Conservation (phyloP, 2,888 invertebrate genomes). For the Suillia variegata region DNA sequence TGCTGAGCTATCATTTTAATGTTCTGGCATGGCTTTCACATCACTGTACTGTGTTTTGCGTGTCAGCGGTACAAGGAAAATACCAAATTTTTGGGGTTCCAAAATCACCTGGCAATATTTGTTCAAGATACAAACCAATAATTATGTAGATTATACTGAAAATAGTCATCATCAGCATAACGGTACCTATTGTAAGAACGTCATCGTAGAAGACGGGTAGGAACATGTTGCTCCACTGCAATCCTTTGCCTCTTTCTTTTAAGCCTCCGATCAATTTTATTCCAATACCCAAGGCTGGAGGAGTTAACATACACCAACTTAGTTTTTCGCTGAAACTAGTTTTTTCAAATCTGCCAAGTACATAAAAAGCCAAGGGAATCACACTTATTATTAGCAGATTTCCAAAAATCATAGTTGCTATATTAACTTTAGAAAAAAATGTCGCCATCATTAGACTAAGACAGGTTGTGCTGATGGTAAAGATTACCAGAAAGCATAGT, state of each 20-base stretch:
- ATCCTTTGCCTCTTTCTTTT: conserved; percentile 68
- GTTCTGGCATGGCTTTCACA: conserved; percentile 12
- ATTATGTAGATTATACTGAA: conserved; percentile 64
- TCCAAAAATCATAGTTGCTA: conserved; percentile 74
- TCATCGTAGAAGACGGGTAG: conserved; percentile 68
- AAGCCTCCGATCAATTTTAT: conserved; percentile 72
- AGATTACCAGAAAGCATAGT: conserved; percentile 72
- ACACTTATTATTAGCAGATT: conserved; percentile 74
- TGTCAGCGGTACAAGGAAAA: conserved; percentile 69
- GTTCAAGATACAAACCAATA: conserved; percentile 81
- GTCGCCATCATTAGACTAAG: conserved; percentile 78
- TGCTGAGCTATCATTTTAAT: neutral
- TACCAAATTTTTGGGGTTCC: conserved; percentile 81
- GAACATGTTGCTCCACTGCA: conserved; percentile 63
- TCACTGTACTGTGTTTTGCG: conserved; percentile 23
- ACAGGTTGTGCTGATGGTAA: conserved; percentile 70
- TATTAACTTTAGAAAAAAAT: conserved; percentile 77
- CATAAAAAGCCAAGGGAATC: conserved; percentile 72
- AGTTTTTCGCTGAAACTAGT: conserved; percentile 67
- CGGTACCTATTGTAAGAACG: conserved; percentile 69
- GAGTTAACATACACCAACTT: conserved; percentile 69
- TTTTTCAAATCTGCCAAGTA: conserved; percentile 69
- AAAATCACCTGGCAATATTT: conserved; percentile 80
- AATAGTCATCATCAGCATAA: conserved; percentile 69
- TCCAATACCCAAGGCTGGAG: conserved; percentile 77